Evolutionary conservation across 2,888 invertebrate genomes (phyloP), one percentile per base, ranked within the genome.

Genomic region (Drosophila leonis): DNA sequence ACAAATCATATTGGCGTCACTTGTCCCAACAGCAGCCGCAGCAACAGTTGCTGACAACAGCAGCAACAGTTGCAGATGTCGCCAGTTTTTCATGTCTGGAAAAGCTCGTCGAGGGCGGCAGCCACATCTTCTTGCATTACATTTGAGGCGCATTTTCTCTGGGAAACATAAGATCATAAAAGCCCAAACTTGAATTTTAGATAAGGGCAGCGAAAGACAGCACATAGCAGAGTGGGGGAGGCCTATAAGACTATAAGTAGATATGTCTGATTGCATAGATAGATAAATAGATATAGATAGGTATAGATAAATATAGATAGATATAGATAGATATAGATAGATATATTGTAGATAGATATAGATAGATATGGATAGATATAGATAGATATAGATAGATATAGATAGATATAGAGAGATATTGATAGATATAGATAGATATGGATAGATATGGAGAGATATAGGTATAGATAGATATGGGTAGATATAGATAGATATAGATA

Each of bases 1-100:
- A 87, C 89, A 87, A 87, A 87, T 87, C 85, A 85, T 84, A 82
- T 83, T 75, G 65, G 60, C 65, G 67, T 72, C 65, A 75, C 77
- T 76, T 72, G 77, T 77, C 67, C 77, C 75, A 76, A 37, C 62
- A 56, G 29, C 54, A 18, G 24, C 62, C 41, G 59, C 68, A 67
- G 65, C 56, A 69, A 35, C 65, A 54, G 66, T 54, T 68, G 73
- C 62, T 41, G 37, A 44, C 20, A 54, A 39, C 42, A 37, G 10
- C 60, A 64, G 61, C 55, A 64, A 52, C 63, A 68, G n/a, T 42
- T 56, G 56, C 56, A 89, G 80, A 89, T 86, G 86, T 86, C 72
- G 84, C 54, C 81, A 56, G 83, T 85, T 85, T 83, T 85, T 88
- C 88, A 85, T 79, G 72, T 72, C 55, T 70, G 37, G 57, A 64